Evolutionary conservation across 2,888 invertebrate species (phyloP), one percentile per base, ranked within the genome.

Genomic region (Bembecia ichneumoniformis): DNA sequence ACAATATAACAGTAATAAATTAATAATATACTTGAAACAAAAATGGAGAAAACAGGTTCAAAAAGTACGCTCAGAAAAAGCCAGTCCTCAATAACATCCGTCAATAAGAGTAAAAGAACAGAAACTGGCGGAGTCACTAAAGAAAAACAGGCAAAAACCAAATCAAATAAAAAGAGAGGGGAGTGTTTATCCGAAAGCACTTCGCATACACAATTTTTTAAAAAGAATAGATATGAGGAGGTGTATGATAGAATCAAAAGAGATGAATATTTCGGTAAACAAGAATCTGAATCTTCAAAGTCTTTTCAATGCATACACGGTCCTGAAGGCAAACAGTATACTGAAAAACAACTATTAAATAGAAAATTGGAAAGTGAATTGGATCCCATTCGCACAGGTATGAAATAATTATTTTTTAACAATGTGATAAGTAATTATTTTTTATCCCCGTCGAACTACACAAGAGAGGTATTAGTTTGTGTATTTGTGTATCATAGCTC

Each of bases 191-290:
- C 74, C 0, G 49, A 48, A 10, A 66, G 63, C 48, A 63, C 74
- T 3, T 71, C 79, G 0, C 74, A 78, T 20, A 80, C 86, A 0
- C 69, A 79, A 28, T 81, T 68, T 50, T 74, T 62, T 36, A 68
- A 58, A 49, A 63, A 60, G 47, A 52, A 60, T 2, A 60, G 55
- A 47, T 56, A 61, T 49, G 56, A 64, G 1, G 58, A 58, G 0
- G 51, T 54, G 1, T 71, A 64, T 43, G 53, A 62, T 16, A 62
- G 56, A 44, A 68, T 81, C 2, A 71, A 68, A 3, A 68, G 59
- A 5, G 64, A 74, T 11, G 62, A 74, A 45, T 82, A 68, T 51
- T 54, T 63, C 10, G 69, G 68, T 0, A 20, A 63, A 28, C 59
- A 73, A 0, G 75, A 77, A 46, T 69, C 77, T 0, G 67, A 71